Conservation (phyloP, 2,888 invertebrate genomes). For the Cyclophora albipunctata region DNA sequence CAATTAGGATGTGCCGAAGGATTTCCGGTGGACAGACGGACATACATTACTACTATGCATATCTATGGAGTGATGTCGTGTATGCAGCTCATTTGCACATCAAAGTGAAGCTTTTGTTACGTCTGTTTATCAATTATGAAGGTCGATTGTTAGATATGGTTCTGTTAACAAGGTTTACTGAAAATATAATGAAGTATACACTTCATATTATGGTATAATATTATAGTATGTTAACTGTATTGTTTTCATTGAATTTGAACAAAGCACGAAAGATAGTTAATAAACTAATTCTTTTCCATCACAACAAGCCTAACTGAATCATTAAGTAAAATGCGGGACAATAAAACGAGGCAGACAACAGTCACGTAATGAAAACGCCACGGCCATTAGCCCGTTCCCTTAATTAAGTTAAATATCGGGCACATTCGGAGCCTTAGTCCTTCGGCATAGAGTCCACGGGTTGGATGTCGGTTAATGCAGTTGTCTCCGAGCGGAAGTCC, state of each 20-base stretch:
- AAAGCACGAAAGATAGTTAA: no score
- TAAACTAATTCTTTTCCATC: no score
- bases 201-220: no score
- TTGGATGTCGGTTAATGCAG: conserved; percentile 1
- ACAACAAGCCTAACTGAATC: no score
- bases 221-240: no score
- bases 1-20: conserved; percentile 43
- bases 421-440: not conserved
- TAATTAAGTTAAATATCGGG: not conserved
- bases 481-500: conserved; percentile 28
- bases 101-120: conserved; percentile 1
- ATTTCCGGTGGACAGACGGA: conserved; percentile 34
- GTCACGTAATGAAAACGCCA: conserved; percentile 18
- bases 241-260: no score
- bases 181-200: no score
- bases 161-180: not conserved
- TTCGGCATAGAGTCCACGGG: not conserved
- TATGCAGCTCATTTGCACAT: conserved; percentile 21
- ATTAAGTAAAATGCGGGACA: conserved; percentile 3
- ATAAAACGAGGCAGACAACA: conserved; percentile 17
- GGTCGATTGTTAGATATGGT: conserved; percentile 1
- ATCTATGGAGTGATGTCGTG: not conserved
- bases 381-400: conserved; percentile 12
- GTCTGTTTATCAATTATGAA: no score
- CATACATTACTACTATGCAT: conserved; percentile 16